phyloP scores from a whole-genome alignment of 2,113 vertebrate genomes.

The Pyrgilauda ruficollis region DNA sequence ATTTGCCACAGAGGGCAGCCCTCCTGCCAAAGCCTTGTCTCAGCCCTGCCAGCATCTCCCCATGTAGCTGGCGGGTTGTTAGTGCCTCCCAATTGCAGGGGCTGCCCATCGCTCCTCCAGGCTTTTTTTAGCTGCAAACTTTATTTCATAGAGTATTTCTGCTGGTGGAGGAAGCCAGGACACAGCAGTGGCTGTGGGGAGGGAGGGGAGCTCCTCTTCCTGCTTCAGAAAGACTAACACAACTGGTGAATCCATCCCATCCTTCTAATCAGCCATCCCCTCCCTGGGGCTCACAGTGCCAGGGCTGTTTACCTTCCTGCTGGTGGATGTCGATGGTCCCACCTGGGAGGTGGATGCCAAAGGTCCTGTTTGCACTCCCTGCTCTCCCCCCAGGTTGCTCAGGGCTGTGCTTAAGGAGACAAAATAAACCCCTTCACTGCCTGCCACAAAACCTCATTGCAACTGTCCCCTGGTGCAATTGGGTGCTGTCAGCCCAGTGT shows the following conservation, averaged over 20 bases:
- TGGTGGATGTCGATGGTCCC: background rate
- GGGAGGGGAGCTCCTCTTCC: background rate
- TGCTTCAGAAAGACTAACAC: background rate
- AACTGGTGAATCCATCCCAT: background rate
- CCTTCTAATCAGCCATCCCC: background rate
- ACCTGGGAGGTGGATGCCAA: background rate
- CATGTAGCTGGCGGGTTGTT: rapidly evolving
- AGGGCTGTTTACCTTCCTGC: background rate
- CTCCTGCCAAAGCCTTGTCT: background rate
- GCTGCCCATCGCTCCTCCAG: background rate
- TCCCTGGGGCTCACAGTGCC: background rate
- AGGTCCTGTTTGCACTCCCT: conserved; percentile 6
- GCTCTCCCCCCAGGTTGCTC: background rate
- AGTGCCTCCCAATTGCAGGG: background rate
- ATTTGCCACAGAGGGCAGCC: background rate
- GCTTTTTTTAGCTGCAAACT: background rate
- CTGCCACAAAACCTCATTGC: background rate
- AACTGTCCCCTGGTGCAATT: background rate
- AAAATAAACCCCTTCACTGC: background rate
- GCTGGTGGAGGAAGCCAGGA: background rate
- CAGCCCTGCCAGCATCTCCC: background rate
- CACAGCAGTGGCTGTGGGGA: background rate
- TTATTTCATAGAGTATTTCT: background rate
- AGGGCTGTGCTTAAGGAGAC: background rate
- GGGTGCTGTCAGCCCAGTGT: background rate